Evolutionary conservation across 2,888 invertebrate species (phyloP), one percentile per base, ranked within the genome.

Genomic region (Cataglyphis altisquamis): DNA sequence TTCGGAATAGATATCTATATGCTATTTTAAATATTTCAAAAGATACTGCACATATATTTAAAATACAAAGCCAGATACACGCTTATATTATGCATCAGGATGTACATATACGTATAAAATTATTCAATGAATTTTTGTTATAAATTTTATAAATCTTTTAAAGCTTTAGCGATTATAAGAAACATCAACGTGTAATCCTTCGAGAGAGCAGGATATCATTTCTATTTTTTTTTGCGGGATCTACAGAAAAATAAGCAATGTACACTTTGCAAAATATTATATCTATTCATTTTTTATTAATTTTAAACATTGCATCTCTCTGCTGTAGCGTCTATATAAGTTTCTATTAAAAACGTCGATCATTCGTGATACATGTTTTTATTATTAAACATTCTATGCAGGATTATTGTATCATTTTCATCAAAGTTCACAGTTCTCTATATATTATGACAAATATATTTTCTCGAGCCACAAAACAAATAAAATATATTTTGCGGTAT

Each of bases 361-460:
- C 12, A 29, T 12, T 18, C 25, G 25, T 55, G 52, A 29, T 29
- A 29, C 29, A 29, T 29, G 29, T 29, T 29, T 29, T 29, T 29
- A 29, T 29, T 29, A 70, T 48, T 45, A 48, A 48, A 48, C n/a
- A 12, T 45, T 60, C 18, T 12, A 18, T 2, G 36, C 21, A 18
- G 12, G 32, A 21, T 67, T 4, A 78, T 67, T 18, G 12, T 57
- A 78, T 18, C 5, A n/a, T 15, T n/a, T 67, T 77, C 9, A 45
- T 60, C 32, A 18, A 68, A 45, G 32, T 78, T 78, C 12, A 70
- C 62, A 25, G 36, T 60, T 78, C 21, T 48, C 45, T 25, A 36
- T 21, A 36, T 21, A 60, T 12, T 39, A 6, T 41, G 25, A 45
- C 25, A 25, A 67, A 68, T 45, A 48, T 48, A 45, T 29, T 29